These are phyloP conservation scores for Xiphophorus maculatus DNA, from an alignment of 2,113 vertebrate genomes.

Conservation along the genomic window DNA sequence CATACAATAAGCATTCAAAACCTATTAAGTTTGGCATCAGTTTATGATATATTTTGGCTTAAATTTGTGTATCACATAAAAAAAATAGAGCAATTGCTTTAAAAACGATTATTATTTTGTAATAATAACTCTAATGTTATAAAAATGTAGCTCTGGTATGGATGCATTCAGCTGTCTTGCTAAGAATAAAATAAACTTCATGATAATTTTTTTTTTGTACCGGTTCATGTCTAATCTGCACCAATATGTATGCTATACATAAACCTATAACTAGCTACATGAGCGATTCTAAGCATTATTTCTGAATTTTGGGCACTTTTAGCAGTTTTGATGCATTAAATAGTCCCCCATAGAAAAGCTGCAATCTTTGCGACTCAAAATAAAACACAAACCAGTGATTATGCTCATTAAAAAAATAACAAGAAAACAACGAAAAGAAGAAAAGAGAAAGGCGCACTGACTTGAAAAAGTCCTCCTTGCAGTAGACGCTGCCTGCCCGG, in stretches of 20 bases:
- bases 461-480: slow-evolving; percentile 99
- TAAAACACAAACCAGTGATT: background rate
- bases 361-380: background rate
- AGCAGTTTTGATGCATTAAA: background rate
- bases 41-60: background rate
- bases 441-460: slow-evolving; percentile 74
- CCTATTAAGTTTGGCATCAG: background rate
- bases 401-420: background rate
- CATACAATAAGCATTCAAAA: background rate
- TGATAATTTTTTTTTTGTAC: too few relatives aligned
- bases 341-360: background rate
- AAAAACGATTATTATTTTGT: too few relatives aligned
- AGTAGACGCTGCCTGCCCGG: slow-evolving; percentile 94
- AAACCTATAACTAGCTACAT: too few relatives aligned
- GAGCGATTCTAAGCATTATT: too few relatives aligned
- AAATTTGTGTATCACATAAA: background rate
- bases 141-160: too few relatives aligned
- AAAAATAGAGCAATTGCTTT: too few relatives aligned
- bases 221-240: too few relatives aligned
- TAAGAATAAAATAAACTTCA: too few relatives aligned
- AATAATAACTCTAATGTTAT: too few relatives aligned
- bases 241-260: too few relatives aligned
- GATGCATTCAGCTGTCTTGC: too few relatives aligned
- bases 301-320: background rate
- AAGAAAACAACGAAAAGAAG: background rate